phyloP scores from a whole-genome alignment of 35 echinoderm and acorn worm genomes.

The Chiridota heheva region DNA sequence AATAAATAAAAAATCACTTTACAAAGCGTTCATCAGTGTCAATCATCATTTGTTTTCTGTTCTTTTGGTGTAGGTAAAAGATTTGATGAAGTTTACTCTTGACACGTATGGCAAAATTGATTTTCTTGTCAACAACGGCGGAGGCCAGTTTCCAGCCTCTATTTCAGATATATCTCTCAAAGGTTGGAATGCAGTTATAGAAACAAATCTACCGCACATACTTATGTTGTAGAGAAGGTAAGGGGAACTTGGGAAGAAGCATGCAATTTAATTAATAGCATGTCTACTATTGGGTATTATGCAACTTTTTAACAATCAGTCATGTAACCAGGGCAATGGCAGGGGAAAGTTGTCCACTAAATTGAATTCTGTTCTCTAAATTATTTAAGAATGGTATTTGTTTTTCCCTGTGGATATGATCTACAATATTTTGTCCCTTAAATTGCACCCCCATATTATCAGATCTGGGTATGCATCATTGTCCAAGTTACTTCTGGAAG shows the following conservation, averaged over 20 bases:
- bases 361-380: no score
- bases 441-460: no score
- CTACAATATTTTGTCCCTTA: no score
- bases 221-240: conserved; percentile 71
- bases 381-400: no score
- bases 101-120: conserved; percentile 84
- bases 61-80: conserved; percentile 60
- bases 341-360: no score
- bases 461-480: no score
- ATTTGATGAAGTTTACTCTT: conserved; percentile 73
- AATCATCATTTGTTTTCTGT: not conserved
- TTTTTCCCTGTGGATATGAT: no score
- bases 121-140: conserved; percentile 92
- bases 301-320: not conserved
- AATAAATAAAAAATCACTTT: no score
- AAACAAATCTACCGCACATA: conserved; percentile 93
- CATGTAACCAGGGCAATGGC: no score
- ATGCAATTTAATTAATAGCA: not conserved
- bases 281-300: not conserved
- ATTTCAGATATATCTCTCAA: conserved; percentile 70
- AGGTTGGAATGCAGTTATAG: conserved; percentile 97
- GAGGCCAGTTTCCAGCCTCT: conserved; percentile 78
- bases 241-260: not conserved
- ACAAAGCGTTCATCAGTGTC: not conserved
- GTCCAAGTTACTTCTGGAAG: no score